phyloP scores from a whole-genome alignment of 2,888 invertebrate species.

The Eristalis arbustorum region DNA sequence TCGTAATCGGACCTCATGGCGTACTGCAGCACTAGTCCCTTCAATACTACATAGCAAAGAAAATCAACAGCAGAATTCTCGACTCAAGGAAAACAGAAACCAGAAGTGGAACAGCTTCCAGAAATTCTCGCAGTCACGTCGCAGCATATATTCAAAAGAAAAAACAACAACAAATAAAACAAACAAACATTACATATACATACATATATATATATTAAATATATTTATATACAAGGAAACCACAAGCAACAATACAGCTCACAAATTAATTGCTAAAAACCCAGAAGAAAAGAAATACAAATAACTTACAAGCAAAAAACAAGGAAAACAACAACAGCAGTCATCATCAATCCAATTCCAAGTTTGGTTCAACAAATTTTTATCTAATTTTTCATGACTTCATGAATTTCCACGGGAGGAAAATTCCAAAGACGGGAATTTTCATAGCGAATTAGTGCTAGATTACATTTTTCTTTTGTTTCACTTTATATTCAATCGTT shows the following conservation, averaged over 20 bases:
- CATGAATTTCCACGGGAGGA: conserved; percentile 27
- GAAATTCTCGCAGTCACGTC: conserved; percentile 68
- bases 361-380: conserved; percentile 29
- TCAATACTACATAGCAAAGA: conserved; percentile 55
- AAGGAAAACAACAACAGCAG: not conserved
- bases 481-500: not conserved
- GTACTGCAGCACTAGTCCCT: conserved; percentile 73
- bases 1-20: conserved; percentile 78
- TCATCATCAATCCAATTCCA: conserved; percentile 47
- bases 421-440: conserved; percentile 23
- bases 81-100: conserved; percentile 64
- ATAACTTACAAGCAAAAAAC: not conserved
- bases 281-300: not conserved
- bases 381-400: not conserved
- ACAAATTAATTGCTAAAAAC: conserved; percentile 60
- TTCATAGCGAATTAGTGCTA: conserved; percentile 65
- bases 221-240: conserved; percentile 70
- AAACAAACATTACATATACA: conserved; percentile 1
- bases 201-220: conserved; percentile 54
- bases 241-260: conserved; percentile 61
- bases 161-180: not conserved
- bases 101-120: conserved; percentile 51
- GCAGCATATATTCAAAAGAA: conserved; percentile 44
- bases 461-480: conserved; percentile 23
- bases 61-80: conserved; percentile 51